phyloP scores from a whole-genome alignment of 1,140 invertebrate species.

The Andrena cerasifolii region DNA sequence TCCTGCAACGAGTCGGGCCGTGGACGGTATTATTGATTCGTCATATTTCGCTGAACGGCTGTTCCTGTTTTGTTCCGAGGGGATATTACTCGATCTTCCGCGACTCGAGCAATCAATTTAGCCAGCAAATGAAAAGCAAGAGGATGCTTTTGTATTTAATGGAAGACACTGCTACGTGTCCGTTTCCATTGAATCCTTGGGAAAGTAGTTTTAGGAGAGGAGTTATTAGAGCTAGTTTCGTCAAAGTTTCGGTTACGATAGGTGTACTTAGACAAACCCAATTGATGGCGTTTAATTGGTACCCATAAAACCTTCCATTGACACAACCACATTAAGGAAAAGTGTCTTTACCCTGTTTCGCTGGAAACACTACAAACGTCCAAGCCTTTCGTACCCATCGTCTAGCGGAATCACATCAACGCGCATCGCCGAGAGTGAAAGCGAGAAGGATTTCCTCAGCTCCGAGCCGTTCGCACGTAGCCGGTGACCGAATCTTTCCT shows the following conservation, averaged over 20 bases:
- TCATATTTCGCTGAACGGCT: constrained; percentile 6
- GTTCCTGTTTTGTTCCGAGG: neutral
- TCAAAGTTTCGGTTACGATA: too few species aligned
- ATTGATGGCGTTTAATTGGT: too few species aligned
- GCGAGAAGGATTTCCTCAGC: constrained; percentile 41
- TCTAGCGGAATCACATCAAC: neutral
- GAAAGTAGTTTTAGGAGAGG: too few species aligned
- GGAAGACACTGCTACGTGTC: too few species aligned
- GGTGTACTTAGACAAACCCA: too few species aligned
- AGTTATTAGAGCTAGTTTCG: too few species aligned
- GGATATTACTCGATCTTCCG: neutral
- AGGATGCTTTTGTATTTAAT: too few species aligned
- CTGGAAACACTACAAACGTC: too few species aligned
- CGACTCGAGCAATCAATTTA: neutral
- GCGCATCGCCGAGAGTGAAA: neutral
- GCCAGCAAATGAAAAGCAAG: neutral
- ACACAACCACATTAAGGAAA: too few species aligned
- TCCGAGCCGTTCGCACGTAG: constrained; percentile 24
- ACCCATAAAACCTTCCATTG: too few species aligned
- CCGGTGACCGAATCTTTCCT: constrained; percentile 38
- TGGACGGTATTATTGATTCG: constrained; percentile 26
- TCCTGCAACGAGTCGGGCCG: constrained; percentile 8
- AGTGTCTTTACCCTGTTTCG: too few species aligned
- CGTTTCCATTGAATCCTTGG: too few species aligned
- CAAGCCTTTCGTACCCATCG: neutral